Evolutionary conservation across 2,888 invertebrate genomes (phyloP), one percentile per base, ranked within the genome.

Genomic region (Acrobasis repandana): DNA sequence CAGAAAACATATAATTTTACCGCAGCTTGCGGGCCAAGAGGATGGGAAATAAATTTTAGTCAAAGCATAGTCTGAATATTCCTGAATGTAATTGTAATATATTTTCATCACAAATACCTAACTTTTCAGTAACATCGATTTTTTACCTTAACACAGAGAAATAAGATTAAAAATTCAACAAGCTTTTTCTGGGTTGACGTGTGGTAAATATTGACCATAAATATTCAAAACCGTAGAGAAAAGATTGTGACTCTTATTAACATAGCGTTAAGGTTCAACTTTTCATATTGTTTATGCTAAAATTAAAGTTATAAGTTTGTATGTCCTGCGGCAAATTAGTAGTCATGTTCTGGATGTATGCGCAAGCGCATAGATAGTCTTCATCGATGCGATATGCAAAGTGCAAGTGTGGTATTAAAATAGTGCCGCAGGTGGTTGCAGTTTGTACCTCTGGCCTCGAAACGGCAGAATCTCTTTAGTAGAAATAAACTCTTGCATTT

Each of bases 341-440:
- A 80, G 79, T 77, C 76, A 65, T 73, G 71, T 72, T 77, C 71
- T 74, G 68, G 71, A 67, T 63, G 65, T 69, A 70, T 71, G 69
- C 72, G 73, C 73, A 68, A 34, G 50, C 72, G 74, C 77, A 80
- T 75, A 77, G 43, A 43, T 43, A 76, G 77, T 75, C 74, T 75
- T 79, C 81, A 80, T 68, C 67, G 71, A 72, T 73, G 73, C 74
- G 76, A 74, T 76, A 84, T 84, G 84, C 75, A 79, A 82, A 83
- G 83, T 72, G 68, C 66, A 66, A 67, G 68, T 73, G 71, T 71
- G 67, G 67, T 66, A 73, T 71, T 67, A 68, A 72, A 71, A 69
- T 68, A 67, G 46, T 57, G 73, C 78, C 75, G 67, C 57, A 20
- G 69, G 79, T 72, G 56, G 67, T 65, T n/a, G 43, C n/a, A 43